Percentiles rank a stretch among this genome's conserved stretches.
Conservation (phyloP, 2,888 invertebrate species). For the Apocheima hispidaria region DNA sequence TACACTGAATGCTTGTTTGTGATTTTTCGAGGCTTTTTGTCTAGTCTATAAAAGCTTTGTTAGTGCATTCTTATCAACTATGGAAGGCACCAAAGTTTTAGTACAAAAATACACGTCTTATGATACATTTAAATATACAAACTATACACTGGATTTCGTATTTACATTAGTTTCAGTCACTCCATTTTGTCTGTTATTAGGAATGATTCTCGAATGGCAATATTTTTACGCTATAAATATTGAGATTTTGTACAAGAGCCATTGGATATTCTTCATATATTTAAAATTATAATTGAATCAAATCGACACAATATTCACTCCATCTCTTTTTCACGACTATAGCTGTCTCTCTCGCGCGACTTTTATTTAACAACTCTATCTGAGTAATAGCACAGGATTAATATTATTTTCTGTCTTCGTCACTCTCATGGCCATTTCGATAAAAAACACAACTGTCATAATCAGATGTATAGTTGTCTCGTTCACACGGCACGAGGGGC, state of each 20-base stretch:
- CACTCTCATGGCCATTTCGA: background rate
- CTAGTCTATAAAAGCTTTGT: constrained; percentile 31
- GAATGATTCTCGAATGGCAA: constrained; percentile 50
- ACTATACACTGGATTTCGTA: constrained; percentile 26
- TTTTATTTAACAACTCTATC: no score
- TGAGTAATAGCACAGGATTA: no score
- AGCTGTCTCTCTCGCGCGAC: background rate
- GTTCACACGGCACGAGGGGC: background rate
- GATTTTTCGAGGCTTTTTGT: background rate
- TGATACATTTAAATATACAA: constrained; percentile 30
- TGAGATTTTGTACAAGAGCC: constrained; percentile 44
- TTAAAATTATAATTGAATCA: background rate
- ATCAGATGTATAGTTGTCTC: background rate
- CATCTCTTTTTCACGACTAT: no score
- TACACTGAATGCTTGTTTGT: background rate
- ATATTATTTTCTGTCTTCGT: background rate
- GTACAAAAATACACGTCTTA: constrained; percentile 43
- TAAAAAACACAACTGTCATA: background rate
- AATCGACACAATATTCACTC: background rate
- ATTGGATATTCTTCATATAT: background rate
- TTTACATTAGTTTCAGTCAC: constrained; percentile 10
- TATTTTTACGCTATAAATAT: constrained; percentile 49
- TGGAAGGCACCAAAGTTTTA: constrained; percentile 67
- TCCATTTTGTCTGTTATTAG: constrained; percentile 22
- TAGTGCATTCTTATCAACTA: constrained; percentile 64